phyloP scores from a whole-genome alignment of 1,140 invertebrate species.

The Grapholita molesta region DNA sequence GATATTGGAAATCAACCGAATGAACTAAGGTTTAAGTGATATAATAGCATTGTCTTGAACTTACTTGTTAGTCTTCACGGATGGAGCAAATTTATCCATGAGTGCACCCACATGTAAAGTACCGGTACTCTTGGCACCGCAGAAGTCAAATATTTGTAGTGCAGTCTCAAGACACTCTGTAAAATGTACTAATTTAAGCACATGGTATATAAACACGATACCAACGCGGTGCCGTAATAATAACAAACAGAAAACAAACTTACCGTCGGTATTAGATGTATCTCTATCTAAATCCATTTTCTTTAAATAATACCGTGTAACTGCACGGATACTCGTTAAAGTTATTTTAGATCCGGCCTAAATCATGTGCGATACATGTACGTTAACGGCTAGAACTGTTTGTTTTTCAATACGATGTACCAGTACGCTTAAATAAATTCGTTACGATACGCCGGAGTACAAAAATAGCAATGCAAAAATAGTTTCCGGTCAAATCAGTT shows the following conservation, averaged over 20 bases:
- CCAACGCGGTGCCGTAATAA: conserved; percentile 61
- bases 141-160: conserved; percentile 65
- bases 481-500: not conserved
- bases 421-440: conserved; percentile 43
- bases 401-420: conserved; percentile 47
- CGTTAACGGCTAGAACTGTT: conserved; percentile 46
- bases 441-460: conserved; percentile 47
- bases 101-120: conserved; percentile 57
- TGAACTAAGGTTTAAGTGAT: not conserved
- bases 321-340: conserved; percentile 1
- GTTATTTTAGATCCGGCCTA: conserved; percentile 3
- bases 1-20: not conserved
- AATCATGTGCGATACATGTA: conserved; percentile 20
- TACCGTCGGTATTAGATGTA: conserved; percentile 52
- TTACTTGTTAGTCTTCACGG: conserved; percentile 69
- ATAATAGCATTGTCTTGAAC: conserved; percentile 19
- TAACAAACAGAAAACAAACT: conserved; percentile 24
- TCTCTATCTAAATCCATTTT: conserved; percentile 55
- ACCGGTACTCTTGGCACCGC: conserved; percentile 47
- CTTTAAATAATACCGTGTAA: conserved; percentile 15
- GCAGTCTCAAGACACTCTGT: conserved; percentile 65
- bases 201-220: conserved; percentile 37
- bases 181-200: conserved; percentile 46
- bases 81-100: conserved; percentile 68
- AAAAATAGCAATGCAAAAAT: conserved; percentile 45